Percentiles rank a stretch among this genome's conserved stretches.
Evolutionary conservation across 2,888 invertebrate genomes (phyloP).

Genomic region (Cephonodes hylas): DNA sequence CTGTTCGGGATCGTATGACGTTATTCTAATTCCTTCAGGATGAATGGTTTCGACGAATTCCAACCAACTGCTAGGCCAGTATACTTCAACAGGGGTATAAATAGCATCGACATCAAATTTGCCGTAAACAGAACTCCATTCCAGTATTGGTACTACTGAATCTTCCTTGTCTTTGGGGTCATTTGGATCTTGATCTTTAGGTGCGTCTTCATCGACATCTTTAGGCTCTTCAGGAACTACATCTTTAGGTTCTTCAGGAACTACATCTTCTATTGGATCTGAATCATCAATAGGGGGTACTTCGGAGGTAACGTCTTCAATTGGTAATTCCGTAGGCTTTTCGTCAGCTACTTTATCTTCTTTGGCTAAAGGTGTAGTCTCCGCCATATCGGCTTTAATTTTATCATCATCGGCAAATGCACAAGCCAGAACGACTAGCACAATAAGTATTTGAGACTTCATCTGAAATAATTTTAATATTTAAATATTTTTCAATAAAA

Average conservation of each 20-base stretch:
- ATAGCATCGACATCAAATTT: background rate
- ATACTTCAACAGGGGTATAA: background rate
- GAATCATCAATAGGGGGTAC: too few species aligned
- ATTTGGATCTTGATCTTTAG: too few species aligned
- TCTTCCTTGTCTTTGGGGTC: background rate
- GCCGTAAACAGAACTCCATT: background rate
- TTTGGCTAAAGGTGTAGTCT: background rate
- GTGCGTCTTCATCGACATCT: background rate
- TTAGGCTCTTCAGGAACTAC: too few species aligned
- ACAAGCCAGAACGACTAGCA: background rate
- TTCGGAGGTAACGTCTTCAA: too few species aligned
- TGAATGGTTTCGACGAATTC: background rate
- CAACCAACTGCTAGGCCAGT: background rate
- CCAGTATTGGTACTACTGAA: background rate
- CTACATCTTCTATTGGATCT: too few species aligned
- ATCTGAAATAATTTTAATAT: background rate
- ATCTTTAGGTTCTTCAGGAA: too few species aligned
- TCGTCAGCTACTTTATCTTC: background rate
- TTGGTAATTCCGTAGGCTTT: too few species aligned
- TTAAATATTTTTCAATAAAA: too few species aligned
- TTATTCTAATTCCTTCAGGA: background rate
- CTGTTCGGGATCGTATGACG: background rate
- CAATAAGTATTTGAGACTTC: background rate
- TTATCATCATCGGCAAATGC: background rate
- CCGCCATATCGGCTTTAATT: background rate